Base-by-base conservation (phyloP, 2,888 invertebrate species). In the Psylliodes chrysocephalus region DNA sequence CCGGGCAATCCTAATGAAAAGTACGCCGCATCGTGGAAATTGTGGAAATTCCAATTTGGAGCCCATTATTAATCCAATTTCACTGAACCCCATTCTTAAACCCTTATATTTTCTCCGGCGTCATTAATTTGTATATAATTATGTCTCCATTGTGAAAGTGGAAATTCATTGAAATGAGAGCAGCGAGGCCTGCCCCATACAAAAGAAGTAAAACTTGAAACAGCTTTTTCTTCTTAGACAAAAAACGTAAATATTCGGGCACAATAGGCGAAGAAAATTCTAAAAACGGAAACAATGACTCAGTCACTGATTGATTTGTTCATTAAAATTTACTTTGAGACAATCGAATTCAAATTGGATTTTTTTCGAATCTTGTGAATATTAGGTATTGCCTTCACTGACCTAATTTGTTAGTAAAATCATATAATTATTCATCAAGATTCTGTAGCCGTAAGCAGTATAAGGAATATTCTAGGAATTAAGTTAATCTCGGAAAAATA, bases 91-190 rank as follows among this genome's bases (percentile, higher is more conserved):
- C 30, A 40, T 53, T 60, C 57, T 53, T 53, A 55, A 55, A 30
- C 53, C 57, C 59, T 54, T 60, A 44, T 57, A 44, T 47, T 47
- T 53, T 40, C 61, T 33, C 38, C 57, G 47, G 56, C 59, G 54
- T 66, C 65, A 51, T 59, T 66, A 66, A 66, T 66, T 66, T 66
- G 62, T 66, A 66, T 66, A 66, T 66, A 66, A 66, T 66, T 66
- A 66, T 62, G 65, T 62, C 53, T 49, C 65, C 59, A 66, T 66
- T 66, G 65, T 66, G 59, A 22, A 61, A 54, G 57, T 42, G 49
- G 59, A 54, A 54, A 64, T 54, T 54, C 60, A 59, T 64, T 53
- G 44, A 64, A 64, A 61, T 53, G 47, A 65, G 49, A 61, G 62
- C 53, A 8, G 18, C 30, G 15, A 12, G 1, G 30, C 54, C 56